A percentile compares a stretch with the other conserved stretches of the same genome.
Evolutionary conservation across 2,113 vertebrate genomes (phyloP).

Genomic region (Empidonax traillii): DNA sequence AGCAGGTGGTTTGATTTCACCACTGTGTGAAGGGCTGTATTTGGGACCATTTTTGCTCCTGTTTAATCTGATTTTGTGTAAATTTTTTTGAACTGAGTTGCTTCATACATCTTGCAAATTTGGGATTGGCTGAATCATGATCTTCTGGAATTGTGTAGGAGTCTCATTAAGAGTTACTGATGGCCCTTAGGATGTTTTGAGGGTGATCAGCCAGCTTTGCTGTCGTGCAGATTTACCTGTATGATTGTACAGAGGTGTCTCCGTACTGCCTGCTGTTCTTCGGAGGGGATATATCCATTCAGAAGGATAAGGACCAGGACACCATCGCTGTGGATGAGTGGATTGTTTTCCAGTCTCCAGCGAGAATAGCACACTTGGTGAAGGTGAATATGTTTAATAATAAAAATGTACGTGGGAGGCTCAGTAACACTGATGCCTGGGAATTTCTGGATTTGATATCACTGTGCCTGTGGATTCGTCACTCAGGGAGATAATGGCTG

Average conservation of each 20-base stretch:
- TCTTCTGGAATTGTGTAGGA: not conserved
- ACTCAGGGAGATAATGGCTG: not conserved
- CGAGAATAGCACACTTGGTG: slow-evolving; percentile 91
- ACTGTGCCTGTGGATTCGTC: not conserved
- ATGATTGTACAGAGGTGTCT: slow-evolving; percentile 98
- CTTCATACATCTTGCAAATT: not conserved
- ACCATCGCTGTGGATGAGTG: slow-evolving; percentile 95
- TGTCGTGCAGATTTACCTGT: slow-evolving; percentile 90
- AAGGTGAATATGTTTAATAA: slow-evolving; percentile 77
- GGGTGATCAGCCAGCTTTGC: not conserved
- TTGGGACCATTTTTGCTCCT: not conserved
- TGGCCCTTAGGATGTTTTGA: not conserved
- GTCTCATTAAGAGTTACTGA: not conserved
- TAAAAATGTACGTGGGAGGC: not conserved
- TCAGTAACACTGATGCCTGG: not conserved
- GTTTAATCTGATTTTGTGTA: not conserved
- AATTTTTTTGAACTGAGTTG: not conserved
- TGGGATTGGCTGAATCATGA: not conserved
- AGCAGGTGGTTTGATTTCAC: not conserved
- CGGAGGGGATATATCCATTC: slow-evolving; percentile 95
- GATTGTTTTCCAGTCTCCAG: slow-evolving; percentile 96
- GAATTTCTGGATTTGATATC: not conserved
- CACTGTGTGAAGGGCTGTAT: not conserved
- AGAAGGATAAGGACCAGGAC: slow-evolving; percentile 92
- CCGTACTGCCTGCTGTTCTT: slow-evolving; percentile 97